Evolutionary conservation across 92 coral and sea anemone species (phyloP).

Genomic region (Heliopora coerulea): DNA sequence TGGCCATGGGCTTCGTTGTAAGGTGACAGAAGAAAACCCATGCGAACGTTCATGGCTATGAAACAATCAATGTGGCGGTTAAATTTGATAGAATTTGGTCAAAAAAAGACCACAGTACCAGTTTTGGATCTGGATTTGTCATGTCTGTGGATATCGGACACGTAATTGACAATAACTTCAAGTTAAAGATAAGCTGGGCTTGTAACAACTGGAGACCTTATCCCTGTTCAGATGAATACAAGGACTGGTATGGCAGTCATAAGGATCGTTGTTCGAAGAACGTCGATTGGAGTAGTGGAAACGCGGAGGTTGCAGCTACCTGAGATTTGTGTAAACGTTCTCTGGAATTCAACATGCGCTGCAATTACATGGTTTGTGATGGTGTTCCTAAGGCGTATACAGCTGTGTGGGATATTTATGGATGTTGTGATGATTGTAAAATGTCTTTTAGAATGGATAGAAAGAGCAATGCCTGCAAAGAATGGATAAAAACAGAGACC

Average conservation of each 20-base stretch:
- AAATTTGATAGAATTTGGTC: constrained; percentile 37
- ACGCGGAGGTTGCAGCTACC: constrained; percentile 35
- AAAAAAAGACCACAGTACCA: constrained; percentile 32
- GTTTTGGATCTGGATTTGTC: constrained; percentile 39
- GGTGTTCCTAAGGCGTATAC: constrained; percentile 46
- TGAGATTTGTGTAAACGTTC: constrained; percentile 45
- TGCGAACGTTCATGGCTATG: too few relatives aligned
- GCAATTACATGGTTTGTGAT: constrained; percentile 53
- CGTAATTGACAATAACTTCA: constrained; percentile 26
- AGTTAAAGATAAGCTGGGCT: constrained; percentile 18
- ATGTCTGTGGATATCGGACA: constrained; percentile 33
- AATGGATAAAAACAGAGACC: constrained; percentile 30
- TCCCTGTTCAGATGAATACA: constrained; percentile 20
- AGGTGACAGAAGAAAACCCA: too few relatives aligned
- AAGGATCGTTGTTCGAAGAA: constrained; percentile 33
- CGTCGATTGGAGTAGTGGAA: constrained; percentile 44
- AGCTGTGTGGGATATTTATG: constrained; percentile 48
- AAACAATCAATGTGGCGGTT: constrained; percentile 3
- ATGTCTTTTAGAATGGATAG: constrained; percentile 9
- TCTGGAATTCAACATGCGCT: constrained; percentile 32
- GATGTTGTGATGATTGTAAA: constrained; percentile 18
- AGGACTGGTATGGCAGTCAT: constrained; percentile 42
- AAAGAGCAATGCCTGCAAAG: constrained; percentile 18
- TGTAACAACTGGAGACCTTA: constrained; percentile 13
- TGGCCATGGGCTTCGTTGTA: too few relatives aligned